phyloP scores from a whole-genome alignment of 2,888 invertebrate species.

The Meandrusa payeni region DNA sequence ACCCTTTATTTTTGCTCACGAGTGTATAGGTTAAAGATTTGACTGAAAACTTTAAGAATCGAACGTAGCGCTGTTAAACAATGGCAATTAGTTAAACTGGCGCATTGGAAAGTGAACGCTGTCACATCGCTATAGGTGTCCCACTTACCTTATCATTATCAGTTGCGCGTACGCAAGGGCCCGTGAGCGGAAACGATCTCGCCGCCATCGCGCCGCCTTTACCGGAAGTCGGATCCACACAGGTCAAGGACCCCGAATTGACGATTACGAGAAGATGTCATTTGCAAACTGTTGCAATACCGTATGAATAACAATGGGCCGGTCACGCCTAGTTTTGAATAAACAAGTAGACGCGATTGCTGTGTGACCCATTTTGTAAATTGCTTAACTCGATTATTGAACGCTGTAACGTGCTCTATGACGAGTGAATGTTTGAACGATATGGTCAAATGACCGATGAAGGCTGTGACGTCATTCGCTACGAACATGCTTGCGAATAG shows the following conservation, averaged over 20 bases:
- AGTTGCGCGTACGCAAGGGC: constrained; percentile 41
- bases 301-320: constrained; percentile 47
- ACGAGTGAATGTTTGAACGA: constrained; percentile 8
- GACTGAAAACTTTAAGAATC: too few species aligned
- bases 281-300: constrained; percentile 45
- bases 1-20: too few species aligned
- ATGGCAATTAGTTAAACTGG: constrained; percentile 8
- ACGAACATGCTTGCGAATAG: too few species aligned
- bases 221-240: constrained; percentile 50
- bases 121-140: constrained; percentile 20
- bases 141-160: constrained; percentile 34
- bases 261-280: constrained; percentile 53
- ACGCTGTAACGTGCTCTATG: constrained; percentile 19
- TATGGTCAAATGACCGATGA: constrained; percentile 5
- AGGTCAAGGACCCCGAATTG: constrained; percentile 63
- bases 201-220: constrained; percentile 38
- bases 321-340: constrained; percentile 52
- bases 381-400: constrained; percentile 42
- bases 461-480: too few species aligned
- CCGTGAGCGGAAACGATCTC: constrained; percentile 60
- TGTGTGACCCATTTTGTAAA: constrained; percentile 41
- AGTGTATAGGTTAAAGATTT: too few species aligned
- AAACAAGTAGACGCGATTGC: constrained; percentile 46
- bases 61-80: too few species aligned
- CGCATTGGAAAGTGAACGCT: constrained; percentile 20